These are phyloP conservation scores for Portevinia maculata DNA, from an alignment of 2,888 invertebrate species.

Conservation along the genomic window DNA sequence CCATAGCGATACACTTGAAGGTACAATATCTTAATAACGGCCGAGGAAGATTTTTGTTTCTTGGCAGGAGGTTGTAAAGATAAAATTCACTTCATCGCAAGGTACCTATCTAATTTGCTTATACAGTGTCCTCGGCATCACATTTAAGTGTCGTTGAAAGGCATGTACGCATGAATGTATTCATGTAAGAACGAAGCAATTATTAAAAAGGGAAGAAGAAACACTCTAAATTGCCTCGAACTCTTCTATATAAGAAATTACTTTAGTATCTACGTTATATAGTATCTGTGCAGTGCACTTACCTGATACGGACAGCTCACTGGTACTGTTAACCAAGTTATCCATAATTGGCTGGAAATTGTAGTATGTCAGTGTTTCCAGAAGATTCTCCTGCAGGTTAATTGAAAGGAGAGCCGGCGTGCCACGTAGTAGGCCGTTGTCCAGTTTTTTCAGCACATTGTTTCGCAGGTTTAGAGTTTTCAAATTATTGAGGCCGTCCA, in stretches of 20 bases:
- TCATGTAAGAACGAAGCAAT: too few species aligned
- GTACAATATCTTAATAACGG: too few species aligned
- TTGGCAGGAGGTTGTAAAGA: not conserved
- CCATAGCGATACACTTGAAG: too few species aligned
- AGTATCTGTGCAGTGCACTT: conserved; percentile 79
- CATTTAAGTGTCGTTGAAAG: too few species aligned
- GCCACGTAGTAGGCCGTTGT: conserved; percentile 89
- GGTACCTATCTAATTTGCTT: conserved; percentile 56
- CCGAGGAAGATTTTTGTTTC: not conserved
- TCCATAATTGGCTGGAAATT: conserved; percentile 89
- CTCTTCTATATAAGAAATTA: too few species aligned
- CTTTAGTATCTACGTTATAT: not conserved
- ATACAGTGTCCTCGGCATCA: too few species aligned
- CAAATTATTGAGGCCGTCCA: conserved; percentile 89
- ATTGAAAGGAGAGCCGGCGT: conserved; percentile 88
- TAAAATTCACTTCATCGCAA: conserved; percentile 48
- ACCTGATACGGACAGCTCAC: conserved; percentile 91
- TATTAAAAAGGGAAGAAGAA: too few species aligned
- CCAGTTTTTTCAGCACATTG: conserved; percentile 89
- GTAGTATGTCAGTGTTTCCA: conserved; percentile 90
- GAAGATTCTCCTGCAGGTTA: conserved; percentile 90
- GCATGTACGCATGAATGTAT: too few species aligned
- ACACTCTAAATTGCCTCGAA: too few species aligned
- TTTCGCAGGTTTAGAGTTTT: conserved; percentile 89
- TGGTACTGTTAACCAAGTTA: conserved; percentile 89